Evolutionary conservation across 2,113 vertebrate genomes (phyloP).

Genomic region (Bubo scandiacus): DNA sequence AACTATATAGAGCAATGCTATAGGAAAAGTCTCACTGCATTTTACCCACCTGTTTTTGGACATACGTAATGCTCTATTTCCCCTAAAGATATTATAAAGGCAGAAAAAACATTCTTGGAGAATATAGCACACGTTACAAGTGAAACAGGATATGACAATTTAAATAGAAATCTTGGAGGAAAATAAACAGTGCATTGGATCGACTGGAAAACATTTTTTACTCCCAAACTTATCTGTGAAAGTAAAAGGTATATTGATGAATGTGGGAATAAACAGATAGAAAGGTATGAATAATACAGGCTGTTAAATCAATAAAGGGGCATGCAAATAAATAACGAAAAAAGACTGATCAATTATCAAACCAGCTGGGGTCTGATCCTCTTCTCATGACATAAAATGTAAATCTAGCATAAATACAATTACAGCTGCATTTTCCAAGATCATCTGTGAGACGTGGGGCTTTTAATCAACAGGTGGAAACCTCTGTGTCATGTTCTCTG

Average conservation of each 20-base stretch:
- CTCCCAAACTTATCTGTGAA: not conserved
- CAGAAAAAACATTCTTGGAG: not conserved
- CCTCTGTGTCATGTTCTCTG: not conserved
- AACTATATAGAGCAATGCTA: not conserved
- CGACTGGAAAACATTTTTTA: not conserved
- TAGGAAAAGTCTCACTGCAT: not conserved
- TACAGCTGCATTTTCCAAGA: not conserved
- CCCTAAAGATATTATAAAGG: not conserved
- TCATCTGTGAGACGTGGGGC: not conserved
- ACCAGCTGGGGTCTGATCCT: not conserved
- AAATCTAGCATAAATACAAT: not conserved
- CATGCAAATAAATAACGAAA: not conserved
- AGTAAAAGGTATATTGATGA: not conserved
- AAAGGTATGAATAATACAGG: not conserved
- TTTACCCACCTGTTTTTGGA: constrained; percentile 32
- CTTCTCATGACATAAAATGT: not conserved
- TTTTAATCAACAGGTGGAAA: not conserved
- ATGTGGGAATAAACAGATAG: not conserved
- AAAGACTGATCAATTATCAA: not conserved
- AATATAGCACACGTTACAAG: not conserved
- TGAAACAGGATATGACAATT: not conserved
- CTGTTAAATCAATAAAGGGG: not conserved
- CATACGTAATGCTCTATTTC: not conserved
- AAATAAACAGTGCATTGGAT: not conserved
- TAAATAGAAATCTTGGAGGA: not conserved